These are phyloP conservation scores for Anhinga rufa DNA, from an alignment of 2,113 vertebrate species.

Conservation along the genomic window DNA sequence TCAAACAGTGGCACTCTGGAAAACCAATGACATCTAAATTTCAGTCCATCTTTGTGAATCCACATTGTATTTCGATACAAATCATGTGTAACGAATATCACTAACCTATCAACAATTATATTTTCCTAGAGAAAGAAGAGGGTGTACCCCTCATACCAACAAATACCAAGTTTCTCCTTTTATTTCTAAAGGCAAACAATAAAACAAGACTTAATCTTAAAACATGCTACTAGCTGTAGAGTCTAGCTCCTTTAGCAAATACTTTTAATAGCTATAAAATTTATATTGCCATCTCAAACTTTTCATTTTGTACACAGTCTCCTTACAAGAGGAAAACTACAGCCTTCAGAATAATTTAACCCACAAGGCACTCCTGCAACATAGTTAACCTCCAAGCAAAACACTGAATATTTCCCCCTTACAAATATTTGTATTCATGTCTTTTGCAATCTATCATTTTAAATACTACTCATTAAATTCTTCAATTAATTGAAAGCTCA, in stretches of 20 bases:
- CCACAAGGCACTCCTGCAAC: not conserved
- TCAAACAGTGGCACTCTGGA: not conserved
- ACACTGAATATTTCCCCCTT: not conserved
- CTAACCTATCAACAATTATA: not conserved
- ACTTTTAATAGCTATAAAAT: not conserved
- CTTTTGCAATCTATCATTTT: not conserved
- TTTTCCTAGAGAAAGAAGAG: not conserved
- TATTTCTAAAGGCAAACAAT: not conserved
- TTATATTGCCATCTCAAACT: not conserved
- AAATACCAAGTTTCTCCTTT: not conserved
- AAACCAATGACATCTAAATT: not conserved
- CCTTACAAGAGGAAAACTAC: not conserved
- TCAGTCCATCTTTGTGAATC: not conserved
- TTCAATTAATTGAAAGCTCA: not conserved
- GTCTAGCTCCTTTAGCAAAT: not conserved
- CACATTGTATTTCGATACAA: not conserved
- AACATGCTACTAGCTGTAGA: not conserved
- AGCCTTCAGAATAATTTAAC: not conserved
- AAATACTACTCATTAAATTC: not conserved
- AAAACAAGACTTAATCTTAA: not conserved
- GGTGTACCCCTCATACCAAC: not conserved
- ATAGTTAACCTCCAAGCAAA: not conserved
- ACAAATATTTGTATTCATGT: not conserved
- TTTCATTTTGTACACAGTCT: not conserved
- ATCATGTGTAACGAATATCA: accelerated